Evolutionary conservation across 1,140 invertebrate species (phyloP), one percentile per base, ranked within the genome.

Genomic region (Pseudomyrmex concolor): DNA sequence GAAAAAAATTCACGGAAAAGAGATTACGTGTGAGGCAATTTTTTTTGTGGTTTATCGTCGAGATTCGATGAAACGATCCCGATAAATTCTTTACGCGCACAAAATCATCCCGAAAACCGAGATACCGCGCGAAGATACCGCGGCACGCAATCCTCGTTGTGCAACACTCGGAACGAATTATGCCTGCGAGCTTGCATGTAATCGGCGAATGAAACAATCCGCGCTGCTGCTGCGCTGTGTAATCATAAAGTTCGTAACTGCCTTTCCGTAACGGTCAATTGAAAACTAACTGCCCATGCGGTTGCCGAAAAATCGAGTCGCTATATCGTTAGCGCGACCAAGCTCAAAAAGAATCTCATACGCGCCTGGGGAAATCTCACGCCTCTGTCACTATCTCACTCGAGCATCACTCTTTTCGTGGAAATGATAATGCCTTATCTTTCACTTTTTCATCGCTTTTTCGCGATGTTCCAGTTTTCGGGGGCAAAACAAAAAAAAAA

Each of bases 171-270:
- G 70, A 34, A 34, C 57, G 59, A 74, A 82, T 82, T 82, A 51
- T 62, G 48, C 55, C 70, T 82, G 48, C 59, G 70, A 64, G 68
- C 22, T 82, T 82, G 70, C 78, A 81, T 63, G 66, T 81, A 74
- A 82, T 82, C 68, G 59, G 45, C 78, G 70, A 74, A 82, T 51
- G 57, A 82, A 82, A 71, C 78, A 74, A 82, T 82, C 19, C 34
- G 71, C 34, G 71, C 78, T 64, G 34, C 70, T 3, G 25, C 25
- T 25, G 70, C 62, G 78, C 59, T 15, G 78, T 45, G 43, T 82
- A 82, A 82, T 82, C 78, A 82, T 82, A 82, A 82, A 82, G 68
- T 82, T 82, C 48, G 57, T 74, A 82, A 82, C 78, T 82, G 22
- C 78, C 78, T 63, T 82, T 82, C 55, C 57, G 70, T 70, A 82